Conservation (phyloP, 2,113 vertebrate species). For the Corydoras sp. region DNA sequence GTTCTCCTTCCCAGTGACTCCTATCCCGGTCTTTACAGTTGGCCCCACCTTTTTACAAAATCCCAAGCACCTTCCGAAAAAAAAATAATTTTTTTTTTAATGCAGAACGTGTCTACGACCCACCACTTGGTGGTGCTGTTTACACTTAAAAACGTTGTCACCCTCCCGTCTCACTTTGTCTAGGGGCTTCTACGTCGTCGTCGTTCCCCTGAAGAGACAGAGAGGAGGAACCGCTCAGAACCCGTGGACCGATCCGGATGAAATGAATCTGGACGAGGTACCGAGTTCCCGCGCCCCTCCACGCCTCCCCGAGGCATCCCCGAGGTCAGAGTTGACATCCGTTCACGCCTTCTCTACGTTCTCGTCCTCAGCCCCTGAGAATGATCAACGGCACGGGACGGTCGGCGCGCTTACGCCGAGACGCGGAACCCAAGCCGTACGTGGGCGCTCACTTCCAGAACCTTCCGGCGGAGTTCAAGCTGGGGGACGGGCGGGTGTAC, state of each 20-base stretch:
- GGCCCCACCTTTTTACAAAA: no score
- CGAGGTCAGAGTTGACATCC: neutral
- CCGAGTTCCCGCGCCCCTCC: neutral
- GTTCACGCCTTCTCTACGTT: conserved; percentile 11
- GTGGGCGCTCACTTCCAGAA: conserved; percentile 90
- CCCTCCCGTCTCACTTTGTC: conserved; percentile 5
- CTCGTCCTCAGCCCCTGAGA: conserved; percentile 75
- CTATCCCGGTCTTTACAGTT: no score
- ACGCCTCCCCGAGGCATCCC: neutral
- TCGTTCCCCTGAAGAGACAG: conserved; percentile 94
- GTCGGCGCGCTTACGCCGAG: conserved; percentile 81
- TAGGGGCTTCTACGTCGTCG: conserved; percentile 95
- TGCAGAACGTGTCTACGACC: no score
- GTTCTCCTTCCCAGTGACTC: no score
- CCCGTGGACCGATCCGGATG: conserved; percentile 88
- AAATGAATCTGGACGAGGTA: conserved; percentile 98
- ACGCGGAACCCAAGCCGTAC: conserved; percentile 86
- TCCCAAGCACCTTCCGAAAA: no score
- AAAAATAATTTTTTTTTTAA: no score
- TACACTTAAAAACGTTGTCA: neutral
- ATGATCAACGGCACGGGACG: conserved; percentile 91
- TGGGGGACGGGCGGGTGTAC: conserved; percentile 89
- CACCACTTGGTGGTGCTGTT: no score
- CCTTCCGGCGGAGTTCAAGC: conserved; percentile 89
- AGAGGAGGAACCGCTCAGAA: conserved; percentile 89